These are phyloP conservation scores for Poeciliopsis gracilis DNA, from an alignment of 2,797 vertebrate genomes.

Conservation along the genomic window DNA sequence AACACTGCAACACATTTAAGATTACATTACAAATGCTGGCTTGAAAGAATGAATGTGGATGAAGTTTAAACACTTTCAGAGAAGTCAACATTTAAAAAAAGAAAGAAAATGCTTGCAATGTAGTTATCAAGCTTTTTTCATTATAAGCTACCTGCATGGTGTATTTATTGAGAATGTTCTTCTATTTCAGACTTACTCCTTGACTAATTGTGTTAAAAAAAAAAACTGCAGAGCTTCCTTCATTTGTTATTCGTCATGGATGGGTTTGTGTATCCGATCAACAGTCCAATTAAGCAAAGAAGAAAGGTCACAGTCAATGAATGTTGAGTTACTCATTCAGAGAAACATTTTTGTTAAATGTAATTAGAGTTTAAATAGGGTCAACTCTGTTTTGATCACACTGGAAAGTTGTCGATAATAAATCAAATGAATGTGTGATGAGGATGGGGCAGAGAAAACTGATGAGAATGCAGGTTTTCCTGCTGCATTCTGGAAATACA, in stretches of 20 bases:
- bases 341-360: conserved; percentile 28
- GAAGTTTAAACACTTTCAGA: not conserved
- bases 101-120: not conserved
- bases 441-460: conserved; percentile 17
- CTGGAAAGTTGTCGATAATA: not conserved
- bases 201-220: conserved; percentile 25
- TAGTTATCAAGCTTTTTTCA: conserved; percentile 11
- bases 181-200: conserved; percentile 27
- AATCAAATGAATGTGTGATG: conserved; percentile 5
- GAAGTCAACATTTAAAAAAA: not conserved
- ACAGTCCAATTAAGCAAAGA: conserved; percentile 11
- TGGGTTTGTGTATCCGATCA: conserved; percentile 38
- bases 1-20: not conserved
- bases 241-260: conserved; percentile 2
- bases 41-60: not conserved
- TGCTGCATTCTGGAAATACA: conserved; percentile 26
- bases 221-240: conserved; percentile 4
- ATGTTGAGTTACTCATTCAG: conserved; percentile 41
- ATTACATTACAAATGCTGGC: not conserved
- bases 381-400: conserved; percentile 48
- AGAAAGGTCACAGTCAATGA: conserved; percentile 53
- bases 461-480: not conserved
- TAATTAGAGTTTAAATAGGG: conserved; percentile 41
- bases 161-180: conserved; percentile 20
- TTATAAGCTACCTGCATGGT: conserved; percentile 13